Evolutionary conservation across 2,888 invertebrate species (phyloP).

Genomic region (Dasypogon diadema): DNA sequence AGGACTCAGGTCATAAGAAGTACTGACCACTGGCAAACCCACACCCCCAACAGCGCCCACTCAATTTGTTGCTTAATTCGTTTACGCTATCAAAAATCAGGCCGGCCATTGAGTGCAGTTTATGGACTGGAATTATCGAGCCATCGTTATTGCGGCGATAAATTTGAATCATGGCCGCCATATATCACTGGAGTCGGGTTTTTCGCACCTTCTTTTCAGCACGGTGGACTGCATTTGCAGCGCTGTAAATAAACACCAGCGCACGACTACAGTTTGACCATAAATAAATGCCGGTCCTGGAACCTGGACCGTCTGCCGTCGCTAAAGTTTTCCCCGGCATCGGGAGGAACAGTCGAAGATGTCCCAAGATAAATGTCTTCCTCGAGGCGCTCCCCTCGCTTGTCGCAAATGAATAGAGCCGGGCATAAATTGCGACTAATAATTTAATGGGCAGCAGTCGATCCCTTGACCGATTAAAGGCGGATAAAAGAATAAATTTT

Average conservation of each 20-base stretch:
- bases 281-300: background rate
- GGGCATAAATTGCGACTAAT: slow-evolving; percentile 53
- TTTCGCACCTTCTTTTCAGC: slow-evolving; percentile 45
- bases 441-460: slow-evolving; percentile 54
- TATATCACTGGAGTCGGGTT: slow-evolving; percentile 38
- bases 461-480: slow-evolving; percentile 53
- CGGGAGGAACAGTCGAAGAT: slow-evolving; percentile 33
- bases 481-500: slow-evolving; percentile 53
- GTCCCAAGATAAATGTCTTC: slow-evolving; percentile 50
- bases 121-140: slow-evolving; percentile 53
- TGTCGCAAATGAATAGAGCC: slow-evolving; percentile 36
- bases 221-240: slow-evolving; percentile 2
- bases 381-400: slow-evolving; percentile 12
- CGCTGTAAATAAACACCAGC: slow-evolving; percentile 36
- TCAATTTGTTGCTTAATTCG: slow-evolving; percentile 40
- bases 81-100: slow-evolving; percentile 50
- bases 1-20: too few species aligned
- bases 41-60: background rate
- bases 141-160: slow-evolving; percentile 47
- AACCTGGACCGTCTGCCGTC: slow-evolving; percentile 39
- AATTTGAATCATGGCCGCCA: slow-evolving; percentile 51
- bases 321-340: slow-evolving; percentile 46
- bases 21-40: too few species aligned
- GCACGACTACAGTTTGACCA: slow-evolving; percentile 5
- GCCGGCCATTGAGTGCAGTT: slow-evolving; percentile 45